Evolutionary conservation across 2,797 vertebrate species (phyloP).

Genomic region (Carcharodon carcharias): DNA sequence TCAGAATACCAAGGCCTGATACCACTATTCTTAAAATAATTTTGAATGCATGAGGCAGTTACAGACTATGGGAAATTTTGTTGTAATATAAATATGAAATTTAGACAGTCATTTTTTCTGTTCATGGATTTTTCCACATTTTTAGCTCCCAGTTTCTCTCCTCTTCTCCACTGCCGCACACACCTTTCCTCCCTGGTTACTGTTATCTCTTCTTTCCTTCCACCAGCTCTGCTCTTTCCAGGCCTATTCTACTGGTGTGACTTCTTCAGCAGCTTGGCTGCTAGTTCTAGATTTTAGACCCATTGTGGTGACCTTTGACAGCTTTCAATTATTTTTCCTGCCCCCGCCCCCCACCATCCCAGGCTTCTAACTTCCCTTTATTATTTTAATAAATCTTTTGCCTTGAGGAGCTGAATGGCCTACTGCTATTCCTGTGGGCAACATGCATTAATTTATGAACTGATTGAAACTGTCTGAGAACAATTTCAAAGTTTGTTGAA

Average conservation of each 20-base stretch:
- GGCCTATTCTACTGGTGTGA: background rate
- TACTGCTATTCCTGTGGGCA: no score
- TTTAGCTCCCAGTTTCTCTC: background rate
- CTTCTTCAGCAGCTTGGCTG: background rate
- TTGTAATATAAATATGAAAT: background rate
- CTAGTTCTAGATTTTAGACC: background rate
- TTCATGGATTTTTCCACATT: background rate
- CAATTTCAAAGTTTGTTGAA: no score
- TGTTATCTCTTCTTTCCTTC: background rate
- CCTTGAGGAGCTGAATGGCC: no score
- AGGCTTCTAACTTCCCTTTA: no score
- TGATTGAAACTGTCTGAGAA: no score
- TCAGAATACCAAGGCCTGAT: background rate
- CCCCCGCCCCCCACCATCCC: no score
- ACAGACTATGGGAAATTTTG: background rate
- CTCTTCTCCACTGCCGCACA: background rate
- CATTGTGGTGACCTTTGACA: background rate
- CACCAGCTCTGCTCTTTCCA: background rate
- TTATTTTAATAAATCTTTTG: no score
- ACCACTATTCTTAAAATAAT: background rate
- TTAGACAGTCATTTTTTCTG: background rate
- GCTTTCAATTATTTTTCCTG: background rate
- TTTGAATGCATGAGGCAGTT: background rate
- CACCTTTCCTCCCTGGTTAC: background rate
- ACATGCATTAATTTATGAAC: no score